phyloP scores from a whole-genome alignment of 2,797 vertebrate species.

The Argentina silus region DNA sequence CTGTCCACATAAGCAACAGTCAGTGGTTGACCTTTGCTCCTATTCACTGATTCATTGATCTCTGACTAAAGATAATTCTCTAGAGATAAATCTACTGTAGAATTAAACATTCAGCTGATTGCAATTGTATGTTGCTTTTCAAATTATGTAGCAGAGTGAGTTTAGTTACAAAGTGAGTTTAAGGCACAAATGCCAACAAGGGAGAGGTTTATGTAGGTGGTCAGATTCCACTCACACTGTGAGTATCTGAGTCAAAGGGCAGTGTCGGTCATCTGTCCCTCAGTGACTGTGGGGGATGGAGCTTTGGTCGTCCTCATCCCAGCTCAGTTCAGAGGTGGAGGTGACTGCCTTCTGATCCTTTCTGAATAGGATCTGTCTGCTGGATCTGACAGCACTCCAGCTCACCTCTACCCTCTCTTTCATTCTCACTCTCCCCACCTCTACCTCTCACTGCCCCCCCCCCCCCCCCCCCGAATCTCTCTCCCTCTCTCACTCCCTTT shows the following conservation, averaged over 20 bases:
- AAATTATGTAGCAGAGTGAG: too few species aligned
- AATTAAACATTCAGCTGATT: background rate
- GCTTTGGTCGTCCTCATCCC: background rate
- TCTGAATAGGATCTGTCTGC: slow-evolving; percentile 44
- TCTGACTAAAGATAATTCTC: background rate
- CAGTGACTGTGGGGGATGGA: background rate
- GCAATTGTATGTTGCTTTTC: background rate
- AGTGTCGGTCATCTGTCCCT: background rate
- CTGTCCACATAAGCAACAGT: slow-evolving; percentile 5
- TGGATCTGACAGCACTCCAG: slow-evolving; percentile 13
- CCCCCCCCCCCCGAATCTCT: background rate
- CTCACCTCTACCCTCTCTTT: background rate
- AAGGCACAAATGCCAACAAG: background rate
- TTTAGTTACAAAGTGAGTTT: too few species aligned
- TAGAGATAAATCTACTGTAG: background rate
- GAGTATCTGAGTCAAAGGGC: slow-evolving; percentile 1
- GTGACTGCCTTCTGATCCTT: slow-evolving; percentile 44
- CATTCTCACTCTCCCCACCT: background rate
- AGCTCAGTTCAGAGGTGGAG: slow-evolving; percentile 34
- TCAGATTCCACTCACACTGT: background rate
- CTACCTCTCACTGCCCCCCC: slow-evolving; percentile 3
- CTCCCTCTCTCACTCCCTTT: background rate
- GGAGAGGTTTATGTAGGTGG: background rate
- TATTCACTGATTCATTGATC: slow-evolving; percentile 36
- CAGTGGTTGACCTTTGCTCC: slow-evolving; percentile 31